Percentiles rank a stretch among this genome's conserved stretches.
Evolutionary conservation across 2,888 invertebrate species (phyloP).

Genomic region (Eristalinus aeneus): DNA sequence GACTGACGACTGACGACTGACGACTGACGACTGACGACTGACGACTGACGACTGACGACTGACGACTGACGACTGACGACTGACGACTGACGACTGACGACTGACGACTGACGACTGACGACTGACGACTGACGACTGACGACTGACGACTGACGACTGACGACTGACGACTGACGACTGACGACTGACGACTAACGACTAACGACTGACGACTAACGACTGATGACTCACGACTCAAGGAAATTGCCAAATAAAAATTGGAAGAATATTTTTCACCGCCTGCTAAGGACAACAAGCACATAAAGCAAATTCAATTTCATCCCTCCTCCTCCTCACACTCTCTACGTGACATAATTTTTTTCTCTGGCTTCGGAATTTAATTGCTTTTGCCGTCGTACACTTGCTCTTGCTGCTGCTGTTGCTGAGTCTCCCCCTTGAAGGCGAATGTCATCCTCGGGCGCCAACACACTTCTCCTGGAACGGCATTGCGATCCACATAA

Average conservation of each 20-base stretch:
- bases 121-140: too few relatives aligned
- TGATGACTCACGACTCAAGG: not conserved
- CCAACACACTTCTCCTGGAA: not conserved
- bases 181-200: too few relatives aligned
- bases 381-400: not conserved
- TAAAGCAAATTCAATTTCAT: not conserved
- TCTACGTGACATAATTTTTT: not conserved
- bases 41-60: too few relatives aligned
- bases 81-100: too few relatives aligned
- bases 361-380: not conserved
- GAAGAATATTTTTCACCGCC: not conserved
- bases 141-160: too few relatives aligned
- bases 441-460: not conserved
- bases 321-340: not conserved
- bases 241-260: not conserved
- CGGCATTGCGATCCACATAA: not conserved
- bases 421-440: not conserved
- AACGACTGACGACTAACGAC: too few relatives aligned
- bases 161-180: too few relatives aligned
- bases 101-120: too few relatives aligned
- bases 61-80: too few relatives aligned
- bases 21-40: too few relatives aligned
- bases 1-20: too few relatives aligned
- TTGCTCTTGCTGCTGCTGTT: not conserved
- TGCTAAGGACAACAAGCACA: not conserved